Percentiles rank a stretch among this genome's conserved stretches.
These are phyloP conservation scores for Drosophila bunnanda DNA, from an alignment of 2,888 invertebrate species.

Conservation along the genomic window DNA sequence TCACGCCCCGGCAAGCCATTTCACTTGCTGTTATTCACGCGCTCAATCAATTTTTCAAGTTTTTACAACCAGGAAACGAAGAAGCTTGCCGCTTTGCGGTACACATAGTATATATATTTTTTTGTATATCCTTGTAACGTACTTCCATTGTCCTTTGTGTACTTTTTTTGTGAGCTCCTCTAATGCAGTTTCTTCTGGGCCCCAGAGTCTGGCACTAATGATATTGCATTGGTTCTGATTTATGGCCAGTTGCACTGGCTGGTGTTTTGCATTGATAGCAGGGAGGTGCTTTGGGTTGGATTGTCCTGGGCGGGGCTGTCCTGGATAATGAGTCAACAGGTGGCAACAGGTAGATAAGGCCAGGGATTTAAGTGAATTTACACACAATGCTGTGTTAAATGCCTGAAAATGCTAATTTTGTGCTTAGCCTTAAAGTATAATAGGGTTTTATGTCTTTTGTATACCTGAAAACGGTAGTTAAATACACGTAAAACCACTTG, in stretches of 20 bases:
- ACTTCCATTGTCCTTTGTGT: neutral
- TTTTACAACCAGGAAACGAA: conserved; percentile 57
- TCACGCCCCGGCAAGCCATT: conserved; percentile 46
- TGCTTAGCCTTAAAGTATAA: neutral
- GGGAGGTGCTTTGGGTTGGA: neutral
- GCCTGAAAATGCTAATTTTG: neutral
- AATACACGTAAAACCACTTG: neutral
- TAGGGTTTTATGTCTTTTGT: neutral
- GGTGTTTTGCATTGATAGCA: conserved; percentile 28
- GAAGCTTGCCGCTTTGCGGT: conserved; percentile 9
- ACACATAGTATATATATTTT: neutral
- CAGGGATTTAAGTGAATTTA: conserved; percentile 8
- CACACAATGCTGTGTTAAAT: neutral
- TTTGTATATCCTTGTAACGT: neutral
- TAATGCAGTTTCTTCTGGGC: conserved; percentile 42
- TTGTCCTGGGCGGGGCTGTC: too few species aligned
- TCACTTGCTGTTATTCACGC: conserved; percentile 75
- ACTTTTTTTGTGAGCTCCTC: neutral
- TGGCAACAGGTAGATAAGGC: conserved; percentile 11
- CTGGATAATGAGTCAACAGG: conserved; percentile 34
- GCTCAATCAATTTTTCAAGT: conserved; percentile 79
- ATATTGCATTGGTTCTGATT: conserved; percentile 78
- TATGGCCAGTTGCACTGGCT: conserved; percentile 51
- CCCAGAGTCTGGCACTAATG: conserved; percentile 57
- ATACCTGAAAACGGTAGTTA: neutral